Conservation (phyloP, 2,113 vertebrate genomes). For the Eptatretus burgeri region DNA sequence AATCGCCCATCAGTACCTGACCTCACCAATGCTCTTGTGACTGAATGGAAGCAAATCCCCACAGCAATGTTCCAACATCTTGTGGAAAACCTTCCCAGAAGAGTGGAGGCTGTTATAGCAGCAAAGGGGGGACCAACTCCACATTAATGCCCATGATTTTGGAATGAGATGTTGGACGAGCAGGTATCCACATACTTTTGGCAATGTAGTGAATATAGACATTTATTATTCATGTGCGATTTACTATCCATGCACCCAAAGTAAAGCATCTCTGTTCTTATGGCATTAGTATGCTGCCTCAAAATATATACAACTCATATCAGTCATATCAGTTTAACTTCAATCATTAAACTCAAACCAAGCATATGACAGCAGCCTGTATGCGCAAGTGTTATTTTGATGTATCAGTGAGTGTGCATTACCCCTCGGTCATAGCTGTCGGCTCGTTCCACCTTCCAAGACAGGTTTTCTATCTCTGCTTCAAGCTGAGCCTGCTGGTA, state of each 20-base stretch:
- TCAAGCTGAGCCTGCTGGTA: constrained; percentile 97
- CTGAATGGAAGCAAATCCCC: too few species aligned
- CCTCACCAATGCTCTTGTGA: too few species aligned
- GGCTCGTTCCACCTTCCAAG: constrained; percentile 89
- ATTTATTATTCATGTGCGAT: background rate
- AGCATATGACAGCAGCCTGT: background rate
- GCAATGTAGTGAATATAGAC: too few species aligned
- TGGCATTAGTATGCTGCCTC: background rate
- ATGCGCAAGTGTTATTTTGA: background rate
- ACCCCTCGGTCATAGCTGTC: constrained; percentile 90
- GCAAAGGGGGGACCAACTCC: too few species aligned
- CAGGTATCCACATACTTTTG: too few species aligned
- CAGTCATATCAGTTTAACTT: background rate
- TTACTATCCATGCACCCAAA: background rate
- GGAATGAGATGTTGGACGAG: too few species aligned
- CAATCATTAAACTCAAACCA: background rate
- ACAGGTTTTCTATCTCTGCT: constrained; percentile 93
- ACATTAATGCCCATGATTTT: too few species aligned
- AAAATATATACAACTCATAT: background rate
- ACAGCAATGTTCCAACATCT: too few species aligned
- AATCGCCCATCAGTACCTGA: too few species aligned
- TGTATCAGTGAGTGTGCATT: constrained; percentile 10
- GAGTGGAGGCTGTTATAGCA: too few species aligned
- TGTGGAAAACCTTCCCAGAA: too few species aligned
- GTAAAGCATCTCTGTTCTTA: background rate